These are phyloP conservation scores for Nerophis lumbriciformis DNA, from an alignment of 2,113 vertebrate species.

Conservation along the genomic window DNA sequence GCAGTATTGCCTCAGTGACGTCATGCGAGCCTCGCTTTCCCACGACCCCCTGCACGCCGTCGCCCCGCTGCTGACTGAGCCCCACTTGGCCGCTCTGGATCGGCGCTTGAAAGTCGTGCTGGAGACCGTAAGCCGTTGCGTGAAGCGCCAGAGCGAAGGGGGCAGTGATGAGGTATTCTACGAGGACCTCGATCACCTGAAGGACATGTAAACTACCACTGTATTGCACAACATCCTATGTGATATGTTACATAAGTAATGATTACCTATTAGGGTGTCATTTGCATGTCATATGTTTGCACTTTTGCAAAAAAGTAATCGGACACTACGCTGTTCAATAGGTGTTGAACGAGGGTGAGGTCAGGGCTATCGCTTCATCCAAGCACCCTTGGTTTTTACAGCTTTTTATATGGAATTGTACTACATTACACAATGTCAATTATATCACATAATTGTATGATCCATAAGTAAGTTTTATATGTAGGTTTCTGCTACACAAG, in stretches of 20 bases:
- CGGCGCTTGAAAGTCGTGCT: conserved; percentile 64
- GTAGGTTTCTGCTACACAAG: no score
- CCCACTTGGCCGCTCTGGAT: conserved; percentile 68
- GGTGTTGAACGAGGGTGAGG: no score
- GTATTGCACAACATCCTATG: neutral
- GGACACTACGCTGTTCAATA: no score
- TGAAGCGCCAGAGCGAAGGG: conserved; percentile 12
- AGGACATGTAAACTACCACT: conserved; percentile 10
- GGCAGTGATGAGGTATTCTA: conserved; percentile 45
- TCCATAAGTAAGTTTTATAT: no score
- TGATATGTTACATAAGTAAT: neutral
- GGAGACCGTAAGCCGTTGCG: conserved; percentile 41
- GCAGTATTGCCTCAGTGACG: conserved; percentile 66
- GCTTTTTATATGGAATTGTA: no score
- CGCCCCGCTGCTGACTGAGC: conserved; percentile 70
- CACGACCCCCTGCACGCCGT: conserved; percentile 59
- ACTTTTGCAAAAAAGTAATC: no score
- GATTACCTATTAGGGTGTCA: no score
- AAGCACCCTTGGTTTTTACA: no score
- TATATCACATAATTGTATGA: no score
- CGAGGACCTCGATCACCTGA: conserved; percentile 42
- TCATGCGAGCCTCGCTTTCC: conserved; percentile 71
- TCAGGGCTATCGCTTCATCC: no score
- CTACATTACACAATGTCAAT: no score
- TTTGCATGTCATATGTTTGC: no score